These are phyloP conservation scores for Halcyon senegalensis DNA, from an alignment of 2,113 vertebrate species.

Conservation along the genomic window DNA sequence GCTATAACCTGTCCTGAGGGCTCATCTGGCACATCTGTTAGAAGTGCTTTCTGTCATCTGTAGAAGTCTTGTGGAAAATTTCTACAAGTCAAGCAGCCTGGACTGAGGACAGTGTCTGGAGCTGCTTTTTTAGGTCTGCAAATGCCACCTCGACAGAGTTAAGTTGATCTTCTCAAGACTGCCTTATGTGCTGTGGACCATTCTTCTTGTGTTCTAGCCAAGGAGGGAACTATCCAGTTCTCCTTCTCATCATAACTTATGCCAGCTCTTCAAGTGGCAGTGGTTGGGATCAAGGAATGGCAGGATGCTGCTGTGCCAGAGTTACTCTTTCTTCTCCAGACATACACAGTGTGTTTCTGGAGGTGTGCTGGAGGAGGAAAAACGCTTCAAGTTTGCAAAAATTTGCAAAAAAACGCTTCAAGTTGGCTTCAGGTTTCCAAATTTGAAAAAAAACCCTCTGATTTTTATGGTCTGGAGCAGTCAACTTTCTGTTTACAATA, in stretches of 20 bases:
- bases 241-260: neutral
- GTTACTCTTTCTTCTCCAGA: neutral
- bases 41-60: neutral
- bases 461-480: neutral
- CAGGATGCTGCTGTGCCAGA: neutral
- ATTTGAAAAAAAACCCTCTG: neutral
- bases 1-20: neutral
- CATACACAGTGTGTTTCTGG: accelerated
- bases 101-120: neutral
- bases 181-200: neutral
- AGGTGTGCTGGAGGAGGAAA: neutral
- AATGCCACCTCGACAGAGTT: neutral
- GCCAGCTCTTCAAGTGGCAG: neutral
- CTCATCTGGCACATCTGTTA: neutral
- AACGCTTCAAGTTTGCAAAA: neutral
- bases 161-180: neutral
- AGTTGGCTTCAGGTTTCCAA: too few relatives aligned
- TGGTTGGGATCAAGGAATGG: neutral
- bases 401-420: neutral
- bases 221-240: neutral
- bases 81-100: neutral
- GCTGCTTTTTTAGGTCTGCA: neutral
- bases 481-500: neutral
- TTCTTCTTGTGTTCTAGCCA: neutral
- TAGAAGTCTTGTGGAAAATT: neutral